Percentiles rank a stretch among this genome's conserved stretches.
Conservation (phyloP, 1,140 invertebrate genomes). For the Papilio polyxenes region DNA sequence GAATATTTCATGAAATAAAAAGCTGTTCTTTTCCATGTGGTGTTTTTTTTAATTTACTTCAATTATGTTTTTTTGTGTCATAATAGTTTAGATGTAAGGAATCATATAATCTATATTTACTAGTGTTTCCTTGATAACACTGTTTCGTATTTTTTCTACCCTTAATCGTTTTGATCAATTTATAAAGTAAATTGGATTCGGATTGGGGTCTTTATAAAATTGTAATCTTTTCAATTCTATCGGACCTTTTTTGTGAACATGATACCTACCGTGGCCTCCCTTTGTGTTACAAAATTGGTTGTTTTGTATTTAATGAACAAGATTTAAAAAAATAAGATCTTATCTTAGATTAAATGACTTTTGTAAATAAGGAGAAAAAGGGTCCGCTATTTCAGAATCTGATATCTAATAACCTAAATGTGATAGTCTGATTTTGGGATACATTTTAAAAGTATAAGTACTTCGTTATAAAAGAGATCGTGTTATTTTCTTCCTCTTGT, state of each 20-base stretch:
- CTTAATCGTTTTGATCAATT: conserved; percentile 49
- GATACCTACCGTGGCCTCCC: conserved; percentile 34
- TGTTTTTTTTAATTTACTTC: no score
- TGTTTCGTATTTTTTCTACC: conserved; percentile 48
- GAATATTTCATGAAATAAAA: no score
- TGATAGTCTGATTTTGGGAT: neutral
- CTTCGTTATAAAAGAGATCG: no score
- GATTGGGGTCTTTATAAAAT: conserved; percentile 49
- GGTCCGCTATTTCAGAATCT: neutral
- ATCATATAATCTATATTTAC: neutral
- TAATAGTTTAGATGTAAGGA: neutral
- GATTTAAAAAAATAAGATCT: conserved; percentile 19
- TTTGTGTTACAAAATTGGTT: conserved; percentile 40
- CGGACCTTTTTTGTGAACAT: conserved; percentile 42
- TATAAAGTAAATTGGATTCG: conserved; percentile 53
- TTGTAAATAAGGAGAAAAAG: conserved; percentile 4
- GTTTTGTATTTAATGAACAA: conserved; percentile 22
- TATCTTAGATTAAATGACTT: neutral
- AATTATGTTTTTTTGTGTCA: no score
- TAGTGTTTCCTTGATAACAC: conserved; percentile 39
- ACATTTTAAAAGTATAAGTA: neutral
- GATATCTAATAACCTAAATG: neutral
- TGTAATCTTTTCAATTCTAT: conserved; percentile 47
- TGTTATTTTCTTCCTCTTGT: no score
- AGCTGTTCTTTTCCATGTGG: no score